These are phyloP conservation scores for Hermaeophaga mercurialis DNA, from an alignment of 2,888 invertebrate species.

Conservation along the genomic window DNA sequence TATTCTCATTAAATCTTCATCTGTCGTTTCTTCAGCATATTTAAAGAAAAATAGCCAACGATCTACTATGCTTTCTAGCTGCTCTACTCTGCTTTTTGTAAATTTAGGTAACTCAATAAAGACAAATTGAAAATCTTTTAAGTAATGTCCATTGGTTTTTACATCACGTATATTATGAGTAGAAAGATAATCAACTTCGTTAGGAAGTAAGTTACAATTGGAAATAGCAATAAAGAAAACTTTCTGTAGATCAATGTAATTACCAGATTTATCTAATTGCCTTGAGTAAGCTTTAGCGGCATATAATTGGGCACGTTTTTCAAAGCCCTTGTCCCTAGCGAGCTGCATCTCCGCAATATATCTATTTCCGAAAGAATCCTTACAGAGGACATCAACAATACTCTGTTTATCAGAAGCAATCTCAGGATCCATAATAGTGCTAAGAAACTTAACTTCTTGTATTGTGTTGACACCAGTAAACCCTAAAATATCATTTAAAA, in stretches of 20 bases:
- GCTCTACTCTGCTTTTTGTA: neutral
- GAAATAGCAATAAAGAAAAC: constrained; percentile 43
- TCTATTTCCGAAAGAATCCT: constrained; percentile 22
- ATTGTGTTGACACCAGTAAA: neutral
- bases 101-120: neutral
- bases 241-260: constrained; percentile 41
- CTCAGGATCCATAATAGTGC: constrained; percentile 60
- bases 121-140: neutral
- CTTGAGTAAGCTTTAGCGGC: constrained; percentile 44
- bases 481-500: neutral
- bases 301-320: constrained; percentile 42
- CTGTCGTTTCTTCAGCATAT: too few species aligned
- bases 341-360: constrained; percentile 30
- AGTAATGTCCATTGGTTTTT: constrained; percentile 2
- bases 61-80: constrained; percentile 29
- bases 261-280: constrained; percentile 40
- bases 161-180: constrained; percentile 3
- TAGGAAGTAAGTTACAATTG: constrained; percentile 44
- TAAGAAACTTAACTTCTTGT: neutral
- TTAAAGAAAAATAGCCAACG: too few species aligned
- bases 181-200: constrained; percentile 39
- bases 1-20: too few species aligned
- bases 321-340: constrained; percentile 32
- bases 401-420: constrained; percentile 8
- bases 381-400: constrained; percentile 32